Base-by-base conservation (phyloP, 2,797 vertebrate species). In the Bucorvus abyssinicus region DNA sequence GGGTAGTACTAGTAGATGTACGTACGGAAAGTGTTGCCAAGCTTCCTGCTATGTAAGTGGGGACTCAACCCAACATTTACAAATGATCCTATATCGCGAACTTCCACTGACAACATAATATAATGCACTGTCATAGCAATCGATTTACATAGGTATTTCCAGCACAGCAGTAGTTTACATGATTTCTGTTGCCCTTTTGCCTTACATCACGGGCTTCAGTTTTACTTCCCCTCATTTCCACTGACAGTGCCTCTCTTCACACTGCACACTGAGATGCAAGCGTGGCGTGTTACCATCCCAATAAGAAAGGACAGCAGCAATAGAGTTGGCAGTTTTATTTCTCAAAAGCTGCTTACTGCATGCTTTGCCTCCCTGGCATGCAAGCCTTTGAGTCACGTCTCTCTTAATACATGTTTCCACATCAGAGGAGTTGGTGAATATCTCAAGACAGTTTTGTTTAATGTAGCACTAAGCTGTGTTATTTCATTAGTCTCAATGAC, bases 401-500 rank as follows among this genome's bases (percentile, higher is more conserved):
- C 81, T 92, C 91, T 81, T 53, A 94, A 87, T 65, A 59, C 14
- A 3, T 18, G 15, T 76, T 88, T 90, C 69, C 79, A 87, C 10
- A 2, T 86, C 90, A 89, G 75, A 47, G 70, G 77, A 84, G 82
- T 83, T 80, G 84, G 92, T 53, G 63, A 92, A 29, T 87, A 64
- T 49, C 80, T 95, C 80, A 74, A 75, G 69, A 85, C 85, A 86
- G 45, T 91, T 92, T 71, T 93, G 90, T 89, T 91, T 95, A 93
- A 91, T 71, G 70, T 78, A 90, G 91, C 67, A 71, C 87, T 68
- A 71, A 89, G 60, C 60, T 88, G 78, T 80, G 85, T 57, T 78
- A 79, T 88, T 96, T 93, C 81, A 93, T 95, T 92, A 94, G 88
- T 85, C 89, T 94, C 87, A 81, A 13, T 69, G 79, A 94, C 79